phyloP scores from a whole-genome alignment of 2,888 invertebrate genomes.

The Pristionchus japonicus region DNA sequence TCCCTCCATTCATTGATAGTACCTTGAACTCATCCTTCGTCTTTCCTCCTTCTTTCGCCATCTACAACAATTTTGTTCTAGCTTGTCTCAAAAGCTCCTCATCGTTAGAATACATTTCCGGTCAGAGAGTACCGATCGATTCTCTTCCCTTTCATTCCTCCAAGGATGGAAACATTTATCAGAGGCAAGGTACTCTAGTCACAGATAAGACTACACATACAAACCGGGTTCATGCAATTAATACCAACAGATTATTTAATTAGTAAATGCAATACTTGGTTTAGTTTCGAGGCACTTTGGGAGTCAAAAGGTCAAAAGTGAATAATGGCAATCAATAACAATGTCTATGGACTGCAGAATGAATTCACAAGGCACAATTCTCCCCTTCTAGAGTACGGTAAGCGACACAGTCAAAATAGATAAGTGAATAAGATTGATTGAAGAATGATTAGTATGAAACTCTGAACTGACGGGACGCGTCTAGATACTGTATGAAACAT shows the following conservation, averaged over 20 bases:
- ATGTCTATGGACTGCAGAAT: slow-evolving; percentile 18
- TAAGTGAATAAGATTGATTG: slow-evolving; percentile 25
- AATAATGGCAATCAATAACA: slow-evolving; percentile 7
- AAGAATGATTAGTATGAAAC: not conserved
- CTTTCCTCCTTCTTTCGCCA: slow-evolving; percentile 36
- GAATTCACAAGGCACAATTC: slow-evolving; percentile 13
- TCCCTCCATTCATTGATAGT: not conserved
- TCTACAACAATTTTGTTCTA: not conserved
- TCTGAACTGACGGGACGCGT: not conserved
- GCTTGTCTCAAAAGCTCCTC: not conserved
- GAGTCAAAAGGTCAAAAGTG: not conserved
- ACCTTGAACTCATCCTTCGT: slow-evolving; percentile 27
- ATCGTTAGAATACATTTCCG: not conserved
- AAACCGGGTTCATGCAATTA: slow-evolving; percentile 25
- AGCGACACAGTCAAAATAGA: not conserved
- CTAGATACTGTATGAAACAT: slow-evolving; percentile 9
- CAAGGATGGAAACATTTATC: slow-evolving; percentile 30
- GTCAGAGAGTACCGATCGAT: not conserved
- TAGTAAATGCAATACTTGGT: slow-evolving; percentile 38
- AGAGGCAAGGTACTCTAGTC: slow-evolving; percentile 36
- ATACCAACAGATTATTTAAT: slow-evolving; percentile 31
- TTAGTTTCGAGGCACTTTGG: slow-evolving; percentile 16
- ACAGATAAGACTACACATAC: not conserved
- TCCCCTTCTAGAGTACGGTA: not conserved
- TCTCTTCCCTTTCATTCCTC: not conserved